Evolutionary conservation across 2,888 invertebrate species (phyloP).

Genomic region (Drosophila barbarae): DNA sequence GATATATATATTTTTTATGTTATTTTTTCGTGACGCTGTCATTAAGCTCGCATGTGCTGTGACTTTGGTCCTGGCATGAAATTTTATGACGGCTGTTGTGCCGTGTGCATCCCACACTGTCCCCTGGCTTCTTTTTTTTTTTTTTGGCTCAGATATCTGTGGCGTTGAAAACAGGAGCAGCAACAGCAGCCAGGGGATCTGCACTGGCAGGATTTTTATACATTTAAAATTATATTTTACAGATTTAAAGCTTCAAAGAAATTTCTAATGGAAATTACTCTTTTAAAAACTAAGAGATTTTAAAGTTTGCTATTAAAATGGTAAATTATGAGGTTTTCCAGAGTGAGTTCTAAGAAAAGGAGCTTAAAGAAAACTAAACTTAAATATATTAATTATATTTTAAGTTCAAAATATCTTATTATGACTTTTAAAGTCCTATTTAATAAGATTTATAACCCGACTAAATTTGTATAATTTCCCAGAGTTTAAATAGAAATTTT

Average conservation of each 20-base stretch:
- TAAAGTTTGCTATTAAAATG: too few species aligned
- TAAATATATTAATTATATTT: too few species aligned
- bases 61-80: constrained; percentile 67
- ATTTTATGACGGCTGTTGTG: constrained; percentile 68
- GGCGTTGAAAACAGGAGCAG: constrained; percentile 38
- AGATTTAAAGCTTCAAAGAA: too few species aligned
- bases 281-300: not conserved
- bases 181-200: constrained; percentile 9
- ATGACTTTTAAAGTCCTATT: too few species aligned
- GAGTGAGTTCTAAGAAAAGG: too few species aligned
- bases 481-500: too few species aligned
- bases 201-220: not conserved
- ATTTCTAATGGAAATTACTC: not conserved
- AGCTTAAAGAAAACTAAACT: too few species aligned
- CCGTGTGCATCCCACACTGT: constrained; percentile 29
- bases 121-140: constrained; percentile 9
- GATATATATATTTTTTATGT: not conserved
- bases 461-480: not conserved
- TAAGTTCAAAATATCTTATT: too few species aligned
- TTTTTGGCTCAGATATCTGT: constrained; percentile 42
- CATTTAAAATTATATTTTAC: not conserved
- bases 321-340: too few species aligned
- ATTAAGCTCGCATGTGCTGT: constrained; percentile 54
- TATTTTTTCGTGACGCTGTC: constrained; percentile 34
- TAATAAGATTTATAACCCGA: too few species aligned